These are phyloP conservation scores for Parauchenoglanis punctatus DNA, from an alignment of 2,797 vertebrate genomes.

Conservation along the genomic window DNA sequence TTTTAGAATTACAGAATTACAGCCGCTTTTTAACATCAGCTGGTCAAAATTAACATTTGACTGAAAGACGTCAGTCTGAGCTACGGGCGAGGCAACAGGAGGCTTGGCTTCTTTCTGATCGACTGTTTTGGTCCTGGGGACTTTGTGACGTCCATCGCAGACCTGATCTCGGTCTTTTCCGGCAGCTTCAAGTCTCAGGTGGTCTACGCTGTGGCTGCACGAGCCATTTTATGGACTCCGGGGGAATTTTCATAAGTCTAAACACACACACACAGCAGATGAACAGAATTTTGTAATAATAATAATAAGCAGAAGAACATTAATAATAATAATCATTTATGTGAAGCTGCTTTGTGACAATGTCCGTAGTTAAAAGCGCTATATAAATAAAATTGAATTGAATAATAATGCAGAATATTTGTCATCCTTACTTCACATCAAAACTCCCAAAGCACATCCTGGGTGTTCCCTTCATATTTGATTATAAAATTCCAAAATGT, in stretches of 20 bases:
- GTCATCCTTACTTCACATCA: not conserved
- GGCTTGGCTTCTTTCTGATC: constrained; percentile 24
- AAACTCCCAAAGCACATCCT: not conserved
- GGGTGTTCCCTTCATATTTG: not conserved
- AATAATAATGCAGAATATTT: not conserved
- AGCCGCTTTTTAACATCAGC: not conserved
- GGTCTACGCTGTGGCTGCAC: constrained; percentile 61
- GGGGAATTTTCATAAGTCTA: constrained; percentile 77
- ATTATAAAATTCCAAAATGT: not conserved
- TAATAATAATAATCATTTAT: not conserved
- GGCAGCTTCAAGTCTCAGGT: not conserved
- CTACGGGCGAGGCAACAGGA: constrained; percentile 19
- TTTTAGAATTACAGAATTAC: constrained; percentile 15
- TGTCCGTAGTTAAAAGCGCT: too few relatives aligned
- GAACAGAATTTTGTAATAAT: not conserved
- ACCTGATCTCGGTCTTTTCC: constrained; percentile 25
- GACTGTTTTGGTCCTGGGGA: constrained; percentile 25
- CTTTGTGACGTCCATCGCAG: constrained; percentile 14
- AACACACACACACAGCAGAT: constrained; percentile 2
- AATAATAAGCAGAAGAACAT: not conserved
- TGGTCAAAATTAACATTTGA: constrained; percentile 12
- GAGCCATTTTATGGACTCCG: constrained; percentile 80
- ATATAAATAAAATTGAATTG: too few relatives aligned
- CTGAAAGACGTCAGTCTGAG: constrained; percentile 10
- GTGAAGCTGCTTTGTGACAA: too few relatives aligned